A percentile compares a stretch with the other conserved stretches of the same genome.
Evolutionary conservation across 2,113 vertebrate species (phyloP).

Genomic region (Pterocles burchelli): DNA sequence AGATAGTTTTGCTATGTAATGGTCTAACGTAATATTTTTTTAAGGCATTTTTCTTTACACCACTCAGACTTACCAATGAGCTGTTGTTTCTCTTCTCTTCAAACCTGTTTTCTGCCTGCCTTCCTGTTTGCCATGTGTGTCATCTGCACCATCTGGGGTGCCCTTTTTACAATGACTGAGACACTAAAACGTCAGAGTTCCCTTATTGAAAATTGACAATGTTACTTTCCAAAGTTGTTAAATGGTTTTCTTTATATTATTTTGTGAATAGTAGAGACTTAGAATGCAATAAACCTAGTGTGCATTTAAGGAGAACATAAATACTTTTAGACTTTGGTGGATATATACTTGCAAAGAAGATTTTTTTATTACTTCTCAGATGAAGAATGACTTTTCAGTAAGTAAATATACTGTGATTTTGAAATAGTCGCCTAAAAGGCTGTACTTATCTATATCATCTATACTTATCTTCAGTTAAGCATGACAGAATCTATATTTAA

Average conservation of each 20-base stretch:
- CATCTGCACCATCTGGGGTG: slow-evolving; percentile 5
- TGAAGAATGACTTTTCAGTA: neutral
- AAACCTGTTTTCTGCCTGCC: neutral
- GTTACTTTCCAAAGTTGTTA: neutral
- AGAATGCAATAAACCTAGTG: neutral
- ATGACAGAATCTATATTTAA: neutral
- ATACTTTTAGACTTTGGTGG: neutral
- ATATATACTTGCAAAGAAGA: neutral
- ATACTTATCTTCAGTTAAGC: neutral
- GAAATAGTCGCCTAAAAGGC: neutral
- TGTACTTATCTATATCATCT: neutral
- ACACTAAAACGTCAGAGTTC: neutral
- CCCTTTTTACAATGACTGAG: neutral
- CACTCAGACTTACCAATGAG: neutral
- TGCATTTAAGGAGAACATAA: neutral
- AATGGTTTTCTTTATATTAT: neutral
- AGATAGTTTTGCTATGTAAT: neutral
- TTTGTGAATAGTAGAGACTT: neutral
- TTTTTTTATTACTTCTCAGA: neutral
- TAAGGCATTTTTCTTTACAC: neutral
- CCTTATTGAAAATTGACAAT: neutral
- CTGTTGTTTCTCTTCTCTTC: neutral
- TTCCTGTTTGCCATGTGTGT: neutral
- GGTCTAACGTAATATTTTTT: neutral
- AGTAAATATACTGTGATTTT: neutral